Base-by-base conservation (phyloP, 2,888 invertebrate species). In the Dryadula phaetusa region DNA sequence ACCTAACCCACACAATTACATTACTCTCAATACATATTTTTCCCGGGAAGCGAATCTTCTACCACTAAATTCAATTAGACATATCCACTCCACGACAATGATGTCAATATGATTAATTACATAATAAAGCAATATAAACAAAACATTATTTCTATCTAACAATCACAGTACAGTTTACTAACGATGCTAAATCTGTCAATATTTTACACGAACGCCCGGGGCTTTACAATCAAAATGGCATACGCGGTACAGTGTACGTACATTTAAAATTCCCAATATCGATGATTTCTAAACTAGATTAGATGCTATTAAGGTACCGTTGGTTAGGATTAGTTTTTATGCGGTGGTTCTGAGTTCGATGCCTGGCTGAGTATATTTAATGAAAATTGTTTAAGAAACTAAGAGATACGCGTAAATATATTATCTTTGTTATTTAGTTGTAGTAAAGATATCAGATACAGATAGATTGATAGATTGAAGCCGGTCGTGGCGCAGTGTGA, bases 161-260 rank as follows among this genome's bases (percentile, higher is more conserved):
- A 34, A 40, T 63, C 52, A 52, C 16, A 44, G 32, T 20, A 53
- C 53, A 56, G 32, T 64, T 25, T 37, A 28, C n/a, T 56, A 64
- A 46, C 54, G 42, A 25, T 14, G 32, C 42, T 63, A 34, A 18
- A 64, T 46, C 12, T 56, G 54, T 64, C 64, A n/a, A 64, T 64
- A 64, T 64, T 46, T 64, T 52, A 64, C 53, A 25, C 46, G 1
- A 54, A 20, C 12, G 64, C 64, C 54, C 46, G 54, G 16, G 54
- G 64, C 64, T 16, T 10, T 22, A 20, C 22, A 46, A 42, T 25
- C 46, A 25, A 34, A 64, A 28, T 34, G 32, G 14, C 12, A 20
- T 49, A 16, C 62, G 64, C 32, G 42, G 53, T 12, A 54, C 22
- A 46, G 28, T 18, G 22, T 25, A 32, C 28, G 22, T 25, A 32